These are phyloP conservation scores for Xylota segnis DNA, from an alignment of 2,888 invertebrate species.

Conservation along the genomic window DNA sequence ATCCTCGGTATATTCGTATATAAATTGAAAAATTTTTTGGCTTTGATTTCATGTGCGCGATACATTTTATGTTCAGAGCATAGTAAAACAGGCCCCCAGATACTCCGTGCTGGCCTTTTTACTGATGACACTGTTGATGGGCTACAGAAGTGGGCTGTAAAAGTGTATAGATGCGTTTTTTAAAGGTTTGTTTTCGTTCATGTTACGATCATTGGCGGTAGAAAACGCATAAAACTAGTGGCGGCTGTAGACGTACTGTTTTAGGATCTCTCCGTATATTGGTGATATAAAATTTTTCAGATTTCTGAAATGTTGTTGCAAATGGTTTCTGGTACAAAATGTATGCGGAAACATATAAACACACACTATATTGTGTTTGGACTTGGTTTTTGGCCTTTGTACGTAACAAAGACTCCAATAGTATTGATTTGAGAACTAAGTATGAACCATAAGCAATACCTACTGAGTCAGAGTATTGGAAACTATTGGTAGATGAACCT, in stretches of 20 bases:
- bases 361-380: too few species aligned
- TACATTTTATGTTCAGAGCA: conserved; percentile 16
- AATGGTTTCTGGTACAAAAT: not conserved
- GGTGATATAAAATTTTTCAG: not conserved
- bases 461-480: too few species aligned
- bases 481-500: too few species aligned
- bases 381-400: too few species aligned
- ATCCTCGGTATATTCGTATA: conserved; percentile 55
- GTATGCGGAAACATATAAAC: not conserved
- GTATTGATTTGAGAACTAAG: too few species aligned
- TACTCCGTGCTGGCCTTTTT: not conserved
- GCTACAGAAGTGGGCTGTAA: conserved; percentile 26
- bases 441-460: too few species aligned
- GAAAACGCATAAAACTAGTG: conserved; percentile 20
- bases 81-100: conserved; percentile 1
- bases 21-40: conserved; percentile 61
- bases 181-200: conserved; percentile 26
- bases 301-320: not conserved
- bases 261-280: not conserved
- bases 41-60: conserved; percentile 54
- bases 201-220: conserved; percentile 19
- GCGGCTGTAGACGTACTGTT: not conserved
- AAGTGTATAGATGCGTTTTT: conserved; percentile 26
- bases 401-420: too few species aligned
- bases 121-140: conserved; percentile 11